Percentiles rank a stretch among this genome's conserved stretches.
Evolutionary conservation across 2,888 invertebrate species (phyloP).

Genomic region (Erebia palarica): DNA sequence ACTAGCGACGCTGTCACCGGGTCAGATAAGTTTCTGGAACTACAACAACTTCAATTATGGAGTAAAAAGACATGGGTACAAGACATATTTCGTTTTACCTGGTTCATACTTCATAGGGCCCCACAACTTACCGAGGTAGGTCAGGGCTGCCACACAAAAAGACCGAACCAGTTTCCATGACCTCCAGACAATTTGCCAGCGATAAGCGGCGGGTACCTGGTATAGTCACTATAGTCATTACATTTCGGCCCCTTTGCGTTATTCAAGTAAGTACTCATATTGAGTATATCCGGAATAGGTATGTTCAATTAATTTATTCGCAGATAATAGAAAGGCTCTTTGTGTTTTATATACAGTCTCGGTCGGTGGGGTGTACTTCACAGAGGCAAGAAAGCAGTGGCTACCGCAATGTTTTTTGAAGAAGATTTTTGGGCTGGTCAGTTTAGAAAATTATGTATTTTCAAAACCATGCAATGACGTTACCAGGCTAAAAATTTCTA

Average conservation of each 20-base stretch:
- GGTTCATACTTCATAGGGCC: constrained; percentile 40
- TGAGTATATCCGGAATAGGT: background rate
- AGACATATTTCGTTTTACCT: background rate
- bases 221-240: background rate
- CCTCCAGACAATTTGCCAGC: constrained; percentile 59
- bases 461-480: too few relatives aligned
- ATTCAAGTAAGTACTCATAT: background rate
- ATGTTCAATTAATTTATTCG: constrained; percentile 5
- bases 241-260: constrained; percentile 1
- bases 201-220: constrained; percentile 11
- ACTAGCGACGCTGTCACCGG: too few relatives aligned
- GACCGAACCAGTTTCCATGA: constrained; percentile 56
- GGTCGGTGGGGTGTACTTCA: background rate
- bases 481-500: too few relatives aligned
- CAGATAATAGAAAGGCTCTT: background rate
- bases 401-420: too few relatives aligned
- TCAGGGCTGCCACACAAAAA: constrained; percentile 68
- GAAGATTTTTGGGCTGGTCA: too few relatives aligned
- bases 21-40: too few relatives aligned
- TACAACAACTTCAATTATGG: background rate
- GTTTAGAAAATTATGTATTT: too few relatives aligned
- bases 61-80: background rate
- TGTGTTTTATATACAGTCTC: background rate
- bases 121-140: constrained; percentile 65
- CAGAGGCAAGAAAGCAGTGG: background rate